Conservation (phyloP, 2,797 vertebrate genomes). For the Siniperca scherzeri region DNA sequence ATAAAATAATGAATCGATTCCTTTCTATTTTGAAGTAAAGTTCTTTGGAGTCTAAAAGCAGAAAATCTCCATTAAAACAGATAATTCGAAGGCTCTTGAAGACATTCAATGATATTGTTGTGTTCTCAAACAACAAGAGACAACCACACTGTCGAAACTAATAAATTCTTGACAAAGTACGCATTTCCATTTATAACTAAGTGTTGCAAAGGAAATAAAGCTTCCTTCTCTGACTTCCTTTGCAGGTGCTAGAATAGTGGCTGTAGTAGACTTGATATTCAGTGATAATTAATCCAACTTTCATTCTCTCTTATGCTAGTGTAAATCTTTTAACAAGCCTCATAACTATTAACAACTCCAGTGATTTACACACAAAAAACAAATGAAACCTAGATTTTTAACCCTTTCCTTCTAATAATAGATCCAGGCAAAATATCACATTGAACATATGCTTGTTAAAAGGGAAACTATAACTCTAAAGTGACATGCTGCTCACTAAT, state of each 20-base stretch:
- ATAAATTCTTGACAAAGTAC: constrained; percentile 39
- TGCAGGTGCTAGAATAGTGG: constrained; percentile 81
- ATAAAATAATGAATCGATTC: not conserved
- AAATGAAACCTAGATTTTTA: not conserved
- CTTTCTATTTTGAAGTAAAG: constrained; percentile 1
- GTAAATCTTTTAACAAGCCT: constrained; percentile 21
- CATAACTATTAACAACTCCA: not conserved
- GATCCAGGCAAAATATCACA: constrained; percentile 6
- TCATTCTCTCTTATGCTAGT: not conserved
- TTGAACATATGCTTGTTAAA: constrained; percentile 34
- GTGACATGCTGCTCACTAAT: constrained; percentile 55
- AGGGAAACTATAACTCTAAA: constrained; percentile 33
- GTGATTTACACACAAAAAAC: not conserved
- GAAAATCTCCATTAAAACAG: not conserved
- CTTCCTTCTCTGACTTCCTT: constrained; percentile 86
- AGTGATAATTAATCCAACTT: constrained; percentile 34
- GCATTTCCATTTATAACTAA: constrained; percentile 71
- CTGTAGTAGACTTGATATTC: constrained; percentile 46
- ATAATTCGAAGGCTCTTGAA: not conserved
- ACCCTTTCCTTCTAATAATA: not conserved
- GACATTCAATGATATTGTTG: too few species aligned
- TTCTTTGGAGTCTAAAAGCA: not conserved
- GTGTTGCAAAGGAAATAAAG: constrained; percentile 82
- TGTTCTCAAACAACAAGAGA: constrained; percentile 6
- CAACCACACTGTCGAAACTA: constrained; percentile 19